Base-by-base conservation (phyloP, 1,140 invertebrate genomes). In the Trachymyrmex septentrionalis region DNA sequence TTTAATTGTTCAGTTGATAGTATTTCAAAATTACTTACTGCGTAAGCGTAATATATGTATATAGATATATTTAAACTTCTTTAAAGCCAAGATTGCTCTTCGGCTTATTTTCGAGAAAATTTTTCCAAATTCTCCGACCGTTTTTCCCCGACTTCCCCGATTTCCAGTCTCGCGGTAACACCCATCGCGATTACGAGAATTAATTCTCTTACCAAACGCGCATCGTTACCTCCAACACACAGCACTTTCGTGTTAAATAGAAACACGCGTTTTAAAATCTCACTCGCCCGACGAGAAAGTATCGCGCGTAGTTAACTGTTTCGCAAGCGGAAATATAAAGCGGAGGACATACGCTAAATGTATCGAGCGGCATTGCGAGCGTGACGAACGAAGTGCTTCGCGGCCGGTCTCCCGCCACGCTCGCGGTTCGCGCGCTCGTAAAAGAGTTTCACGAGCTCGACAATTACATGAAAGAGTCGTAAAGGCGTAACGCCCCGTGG, bases 401-500 rank as follows among this genome's bases (percentile, higher is more conserved):
- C 77, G 86, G 63, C 88, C 24, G 61, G 78, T 78, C 80, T 55
- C 55, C 55, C 59, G 71, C 27, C 50, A 14, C 57, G 69, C 64
- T 82, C 78, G 87, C 66, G 73, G 80, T 69, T 77, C 86, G 55
- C 50, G 86, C 61, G 88, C 84, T 95, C 94, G 92, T 94, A 95
- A 95, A 95, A 94, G 91, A 94, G 91, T 94, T 94, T 92, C 92
- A 94, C 94, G 94, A 94, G 91, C 92, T 92, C 92, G 92, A 94
- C 94, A 94, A 95, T 95, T 95, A 95, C 94, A 94, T 89, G 94
- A 94, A 93, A 93, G 92, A 93, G 91, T 92, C 93, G 93, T 95
- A 95, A 94, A 95, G 93, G 91, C 92, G 91, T 92, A 93, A 94
- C 93, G 85, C 66, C 50, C 88, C 90, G 89, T 92, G 86, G 71